Conservation (phyloP, 2,888 invertebrate genomes). For the Hirtodrosophila duncani region DNA sequence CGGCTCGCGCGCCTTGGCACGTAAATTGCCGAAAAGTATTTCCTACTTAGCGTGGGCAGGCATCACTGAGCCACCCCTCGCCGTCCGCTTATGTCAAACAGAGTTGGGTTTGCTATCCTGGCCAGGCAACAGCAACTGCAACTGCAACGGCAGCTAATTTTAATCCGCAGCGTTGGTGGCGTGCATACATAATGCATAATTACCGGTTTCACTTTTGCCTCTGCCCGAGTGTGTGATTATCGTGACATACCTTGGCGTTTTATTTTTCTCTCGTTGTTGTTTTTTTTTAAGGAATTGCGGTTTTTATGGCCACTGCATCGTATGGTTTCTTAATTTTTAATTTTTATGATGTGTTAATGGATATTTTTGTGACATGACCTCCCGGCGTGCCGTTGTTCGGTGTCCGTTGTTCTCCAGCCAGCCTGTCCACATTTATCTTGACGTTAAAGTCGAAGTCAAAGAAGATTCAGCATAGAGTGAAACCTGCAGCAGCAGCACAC, state of each 20-base stretch:
- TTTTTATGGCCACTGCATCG: constrained; percentile 45
- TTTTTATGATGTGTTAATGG: constrained; percentile 72
- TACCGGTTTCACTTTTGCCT: constrained; percentile 69
- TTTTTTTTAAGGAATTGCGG: constrained; percentile 48
- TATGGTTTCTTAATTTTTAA: constrained; percentile 69
- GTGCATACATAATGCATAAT: constrained; percentile 72
- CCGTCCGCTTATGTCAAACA: constrained; percentile 24
- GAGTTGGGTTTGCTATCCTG: constrained; percentile 49
- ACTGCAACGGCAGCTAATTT: constrained; percentile 49
- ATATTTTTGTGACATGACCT: constrained; percentile 72
- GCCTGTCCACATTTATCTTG: constrained; percentile 20
- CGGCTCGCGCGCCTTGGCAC: constrained; percentile 55
- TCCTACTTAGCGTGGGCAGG: constrained; percentile 64
- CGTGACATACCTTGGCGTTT: constrained; percentile 62
- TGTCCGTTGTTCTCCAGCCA: constrained; percentile 41
- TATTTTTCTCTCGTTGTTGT: constrained; percentile 25
- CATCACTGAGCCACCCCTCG: constrained; percentile 22
- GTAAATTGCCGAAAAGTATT: constrained; percentile 64
- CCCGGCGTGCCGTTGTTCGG: constrained; percentile 57
- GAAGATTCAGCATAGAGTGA: constrained; percentile 18
- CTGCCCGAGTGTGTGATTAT: constrained; percentile 47
- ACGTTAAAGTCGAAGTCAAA: constrained; percentile 20
- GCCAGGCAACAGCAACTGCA: constrained; percentile 28
- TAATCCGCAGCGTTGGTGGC: constrained; percentile 66
- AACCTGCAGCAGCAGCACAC: constrained; percentile 11